A percentile compares a stretch with the other conserved stretches of the same genome.
Conservation (phyloP, 2,113 vertebrate species). For the Diglossa brunneiventris region DNA sequence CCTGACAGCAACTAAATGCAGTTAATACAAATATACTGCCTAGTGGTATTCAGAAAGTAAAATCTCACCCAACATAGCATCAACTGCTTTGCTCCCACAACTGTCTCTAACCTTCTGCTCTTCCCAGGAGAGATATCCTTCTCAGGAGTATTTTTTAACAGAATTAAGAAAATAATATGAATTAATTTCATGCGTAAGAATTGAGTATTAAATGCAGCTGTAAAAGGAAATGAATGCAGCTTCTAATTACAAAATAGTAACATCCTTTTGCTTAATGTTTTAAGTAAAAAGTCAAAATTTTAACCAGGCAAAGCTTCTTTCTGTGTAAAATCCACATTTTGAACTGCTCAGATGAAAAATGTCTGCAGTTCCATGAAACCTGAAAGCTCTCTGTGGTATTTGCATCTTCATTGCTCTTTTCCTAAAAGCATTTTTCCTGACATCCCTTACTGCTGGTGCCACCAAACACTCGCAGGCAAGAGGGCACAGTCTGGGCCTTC, state of each 20-base stretch:
- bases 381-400: background rate
- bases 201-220: background rate
- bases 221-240: background rate
- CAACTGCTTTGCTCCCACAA: background rate
- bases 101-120: background rate
- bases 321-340: background rate
- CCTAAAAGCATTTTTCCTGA: slow-evolving; percentile 49
- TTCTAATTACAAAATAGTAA: background rate
- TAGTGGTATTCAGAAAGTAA: background rate
- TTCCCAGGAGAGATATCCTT: background rate
- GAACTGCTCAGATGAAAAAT: background rate
- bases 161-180: background rate
- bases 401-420: background rate
- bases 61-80: background rate
- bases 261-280: background rate
- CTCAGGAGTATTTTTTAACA: background rate
- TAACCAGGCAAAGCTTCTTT: background rate
- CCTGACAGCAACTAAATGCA: background rate
- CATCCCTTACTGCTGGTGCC: background rate
- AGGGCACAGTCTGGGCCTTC: slow-evolving; percentile 20
- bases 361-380: background rate
- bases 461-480: background rate
- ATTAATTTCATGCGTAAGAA: background rate
- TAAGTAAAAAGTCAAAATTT: background rate
- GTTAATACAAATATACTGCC: background rate